phyloP scores from a whole-genome alignment of 2,797 vertebrate genomes.

The Liparis tanakae region DNA sequence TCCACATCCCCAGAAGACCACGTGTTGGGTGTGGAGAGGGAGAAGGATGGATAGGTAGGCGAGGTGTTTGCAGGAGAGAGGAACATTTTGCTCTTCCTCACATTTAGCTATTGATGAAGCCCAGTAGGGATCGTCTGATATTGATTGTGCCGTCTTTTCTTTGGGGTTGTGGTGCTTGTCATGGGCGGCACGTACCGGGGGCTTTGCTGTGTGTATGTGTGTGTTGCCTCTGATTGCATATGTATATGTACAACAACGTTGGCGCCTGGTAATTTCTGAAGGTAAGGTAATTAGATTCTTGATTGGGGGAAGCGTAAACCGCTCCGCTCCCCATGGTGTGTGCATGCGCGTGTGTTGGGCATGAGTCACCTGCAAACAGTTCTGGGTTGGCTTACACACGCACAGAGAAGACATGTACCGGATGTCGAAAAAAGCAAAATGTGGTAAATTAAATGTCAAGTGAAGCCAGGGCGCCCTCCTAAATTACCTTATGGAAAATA shows the following conservation, averaged over 20 bases:
- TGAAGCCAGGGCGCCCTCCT: conserved; percentile 56
- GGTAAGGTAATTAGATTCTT: conserved; percentile 65
- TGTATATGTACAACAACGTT: conserved; percentile 38
- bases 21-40: conserved; percentile 45
- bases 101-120: conserved; percentile 80
- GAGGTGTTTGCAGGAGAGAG: conserved; percentile 59
- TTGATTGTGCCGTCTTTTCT: conserved; percentile 77
- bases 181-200: conserved; percentile 71
- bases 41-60: conserved; percentile 45
- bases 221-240: conserved; percentile 4
- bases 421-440: conserved; percentile 56
- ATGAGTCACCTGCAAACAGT: conserved; percentile 65
- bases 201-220: conserved; percentile 51
- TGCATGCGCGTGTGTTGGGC: conserved; percentile 34
- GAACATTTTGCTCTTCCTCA: conserved; percentile 76
- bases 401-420: conserved; percentile 25
- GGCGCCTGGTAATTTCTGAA: conserved; percentile 53
- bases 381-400: conserved; percentile 31
- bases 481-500: conserved; percentile 67
- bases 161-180: conserved; percentile 71
- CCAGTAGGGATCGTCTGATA: conserved; percentile 78
- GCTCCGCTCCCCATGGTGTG: conserved; percentile 38
- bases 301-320: conserved; percentile 48
- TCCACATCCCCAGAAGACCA: conserved; percentile 66
- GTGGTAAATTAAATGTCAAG: conserved; percentile 65